A percentile compares a stretch with the other conserved stretches of the same genome.
phyloP scores from a whole-genome alignment of 2,113 vertebrate genomes.

The Lynx canadensis region DNA sequence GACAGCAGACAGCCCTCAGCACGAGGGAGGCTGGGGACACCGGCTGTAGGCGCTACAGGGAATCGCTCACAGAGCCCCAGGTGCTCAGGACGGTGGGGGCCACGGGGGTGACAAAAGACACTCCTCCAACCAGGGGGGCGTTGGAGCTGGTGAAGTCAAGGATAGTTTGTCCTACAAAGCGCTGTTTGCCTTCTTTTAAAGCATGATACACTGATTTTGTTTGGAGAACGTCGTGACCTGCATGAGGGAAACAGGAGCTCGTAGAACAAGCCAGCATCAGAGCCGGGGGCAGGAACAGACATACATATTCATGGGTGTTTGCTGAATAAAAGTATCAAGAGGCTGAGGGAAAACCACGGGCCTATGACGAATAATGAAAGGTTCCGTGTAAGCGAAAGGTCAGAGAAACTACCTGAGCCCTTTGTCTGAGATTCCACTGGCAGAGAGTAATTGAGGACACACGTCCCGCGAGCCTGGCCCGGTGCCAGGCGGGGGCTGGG shows the following conservation, averaged over 20 bases:
- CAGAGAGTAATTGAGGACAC: no score
- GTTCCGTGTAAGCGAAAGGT: not conserved
- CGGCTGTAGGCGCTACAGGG: not conserved
- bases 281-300: not conserved
- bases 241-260: not conserved
- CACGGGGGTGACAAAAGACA: not conserved
- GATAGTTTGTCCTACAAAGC: not conserved
- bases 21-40: accelerated
- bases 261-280: not conserved
- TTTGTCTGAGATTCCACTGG: not conserved
- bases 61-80: accelerated
- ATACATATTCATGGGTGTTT: accelerated
- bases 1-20: no score
- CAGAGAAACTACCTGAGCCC: not conserved
- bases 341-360: not conserved
- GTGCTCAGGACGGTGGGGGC: not conserved
- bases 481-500: no score
- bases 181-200: not conserved
- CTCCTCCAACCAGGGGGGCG: no score
- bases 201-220: not conserved
- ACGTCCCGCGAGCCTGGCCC: accelerated
- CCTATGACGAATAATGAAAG: not conserved
- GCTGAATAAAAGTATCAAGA: not conserved
- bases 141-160: not conserved
- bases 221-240: not conserved